Evolutionary conservation across 2,113 vertebrate genomes (phyloP).

Genomic region (Indicator indicator): DNA sequence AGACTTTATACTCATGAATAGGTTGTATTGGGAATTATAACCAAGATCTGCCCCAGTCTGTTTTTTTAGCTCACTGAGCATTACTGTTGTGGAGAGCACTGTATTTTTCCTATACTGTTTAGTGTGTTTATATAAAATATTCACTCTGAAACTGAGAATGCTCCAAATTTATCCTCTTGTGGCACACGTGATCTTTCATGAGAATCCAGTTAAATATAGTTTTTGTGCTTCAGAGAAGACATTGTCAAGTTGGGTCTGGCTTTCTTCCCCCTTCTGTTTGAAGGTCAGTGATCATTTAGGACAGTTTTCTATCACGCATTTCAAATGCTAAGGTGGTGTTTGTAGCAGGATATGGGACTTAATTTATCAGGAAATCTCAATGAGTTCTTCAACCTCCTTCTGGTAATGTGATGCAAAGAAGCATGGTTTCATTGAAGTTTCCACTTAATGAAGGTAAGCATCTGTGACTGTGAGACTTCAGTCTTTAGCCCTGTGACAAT

Average conservation of each 20-base stretch:
- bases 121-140: constrained; percentile 61
- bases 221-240: neutral
- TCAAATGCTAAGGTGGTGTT: neutral
- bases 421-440: neutral
- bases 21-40: constrained; percentile 59
- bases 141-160: constrained; percentile 59
- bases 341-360: neutral
- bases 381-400: neutral
- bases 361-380: neutral
- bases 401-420: neutral
- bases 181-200: constrained; percentile 14
- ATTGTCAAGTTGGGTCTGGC: neutral
- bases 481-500: neutral
- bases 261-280: constrained; percentile 24
- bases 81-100: constrained; percentile 45
- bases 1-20: constrained; percentile 62
- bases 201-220: constrained; percentile 26
- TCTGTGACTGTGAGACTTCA: accelerated
- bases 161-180: constrained; percentile 55
- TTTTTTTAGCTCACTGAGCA: constrained; percentile 49
- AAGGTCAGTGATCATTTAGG: constrained; percentile 55
- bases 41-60: constrained; percentile 48
- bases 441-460: neutral
- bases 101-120: constrained; percentile 57
- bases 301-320: constrained; percentile 3